phyloP scores from a whole-genome alignment of 2,797 vertebrate species.

The Phyllotis vaccarum region DNA sequence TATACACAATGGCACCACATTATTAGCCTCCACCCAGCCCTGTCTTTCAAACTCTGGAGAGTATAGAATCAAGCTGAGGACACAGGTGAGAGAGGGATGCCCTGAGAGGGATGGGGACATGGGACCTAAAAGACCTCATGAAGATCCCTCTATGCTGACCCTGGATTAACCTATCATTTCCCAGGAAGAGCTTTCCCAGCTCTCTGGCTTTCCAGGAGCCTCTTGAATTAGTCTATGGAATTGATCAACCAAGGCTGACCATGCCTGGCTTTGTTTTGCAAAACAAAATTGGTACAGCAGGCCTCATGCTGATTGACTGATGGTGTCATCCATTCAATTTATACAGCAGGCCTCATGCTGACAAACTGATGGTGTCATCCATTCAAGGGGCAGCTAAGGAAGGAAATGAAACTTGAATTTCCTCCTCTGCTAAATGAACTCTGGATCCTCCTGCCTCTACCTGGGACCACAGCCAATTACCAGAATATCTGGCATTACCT shows the following conservation, averaged over 20 bases:
- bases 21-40: background rate
- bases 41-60: constrained; percentile 31
- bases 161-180: constrained; percentile 63
- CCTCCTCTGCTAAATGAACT: constrained; percentile 82
- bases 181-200: constrained; percentile 58
- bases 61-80: constrained; percentile 18
- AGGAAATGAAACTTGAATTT: constrained; percentile 88
- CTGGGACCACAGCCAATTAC: background rate
- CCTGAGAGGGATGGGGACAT: constrained; percentile 10
- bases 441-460: background rate
- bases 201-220: constrained; percentile 64
- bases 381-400: constrained; percentile 82
- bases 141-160: constrained; percentile 68
- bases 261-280: constrained; percentile 89
- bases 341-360: constrained; percentile 80
- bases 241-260: constrained; percentile 86
- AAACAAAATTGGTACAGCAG: constrained; percentile 86
- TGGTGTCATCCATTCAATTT: constrained; percentile 79
- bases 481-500: background rate
- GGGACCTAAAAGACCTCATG: background rate
- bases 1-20: background rate
- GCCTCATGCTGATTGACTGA: constrained; percentile 84
- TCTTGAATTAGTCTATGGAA: constrained; percentile 84
- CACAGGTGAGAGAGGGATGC: background rate
- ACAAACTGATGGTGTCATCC: constrained; percentile 80